phyloP scores from a whole-genome alignment of 2,113 vertebrate species.

The Coregonus clupeaformis region DNA sequence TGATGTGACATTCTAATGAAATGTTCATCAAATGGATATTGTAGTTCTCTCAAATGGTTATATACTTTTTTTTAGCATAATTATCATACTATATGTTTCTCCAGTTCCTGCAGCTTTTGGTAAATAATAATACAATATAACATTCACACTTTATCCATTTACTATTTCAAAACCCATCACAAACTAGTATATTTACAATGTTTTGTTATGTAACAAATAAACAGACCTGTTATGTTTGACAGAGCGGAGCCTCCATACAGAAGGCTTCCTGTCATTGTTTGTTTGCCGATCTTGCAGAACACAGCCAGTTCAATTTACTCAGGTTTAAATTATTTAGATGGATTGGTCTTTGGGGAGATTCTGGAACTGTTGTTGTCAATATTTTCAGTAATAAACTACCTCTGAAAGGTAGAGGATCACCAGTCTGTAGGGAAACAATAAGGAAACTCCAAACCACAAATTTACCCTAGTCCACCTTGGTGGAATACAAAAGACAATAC shows the following conservation, averaged over 20 bases:
- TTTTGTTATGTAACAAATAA: not conserved
- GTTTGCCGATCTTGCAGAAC: slow-evolving; percentile 15
- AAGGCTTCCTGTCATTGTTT: slow-evolving; percentile 15
- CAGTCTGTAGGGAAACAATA: slow-evolving; percentile 30
- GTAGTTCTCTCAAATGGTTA: not conserved
- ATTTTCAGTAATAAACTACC: slow-evolving; percentile 27
- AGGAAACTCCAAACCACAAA: slow-evolving; percentile 16
- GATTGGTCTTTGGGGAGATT: slow-evolving; percentile 40
- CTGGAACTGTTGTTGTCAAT: slow-evolving; percentile 47
- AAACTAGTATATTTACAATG: not conserved
- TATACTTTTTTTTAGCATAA: not conserved
- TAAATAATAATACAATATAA: too few species aligned
- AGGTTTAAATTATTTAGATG: slow-evolving; percentile 35
- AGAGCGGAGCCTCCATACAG: not conserved
- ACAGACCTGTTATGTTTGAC: not conserved
- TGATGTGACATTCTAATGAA: not conserved
- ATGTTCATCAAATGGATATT: not conserved
- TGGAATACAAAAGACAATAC: not conserved
- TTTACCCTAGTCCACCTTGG: not conserved
- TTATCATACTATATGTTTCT: not conserved
- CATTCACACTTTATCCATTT: not conserved
- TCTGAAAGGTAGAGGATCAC: slow-evolving; percentile 21
- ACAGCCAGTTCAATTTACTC: slow-evolving; percentile 15
- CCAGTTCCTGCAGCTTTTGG: too few species aligned
- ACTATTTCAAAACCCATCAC: not conserved